Evolutionary conservation across 2,888 invertebrate genomes (phyloP), one percentile per base, ranked within the genome.

Genomic region (Amblyjoppa fuscipennis): DNA sequence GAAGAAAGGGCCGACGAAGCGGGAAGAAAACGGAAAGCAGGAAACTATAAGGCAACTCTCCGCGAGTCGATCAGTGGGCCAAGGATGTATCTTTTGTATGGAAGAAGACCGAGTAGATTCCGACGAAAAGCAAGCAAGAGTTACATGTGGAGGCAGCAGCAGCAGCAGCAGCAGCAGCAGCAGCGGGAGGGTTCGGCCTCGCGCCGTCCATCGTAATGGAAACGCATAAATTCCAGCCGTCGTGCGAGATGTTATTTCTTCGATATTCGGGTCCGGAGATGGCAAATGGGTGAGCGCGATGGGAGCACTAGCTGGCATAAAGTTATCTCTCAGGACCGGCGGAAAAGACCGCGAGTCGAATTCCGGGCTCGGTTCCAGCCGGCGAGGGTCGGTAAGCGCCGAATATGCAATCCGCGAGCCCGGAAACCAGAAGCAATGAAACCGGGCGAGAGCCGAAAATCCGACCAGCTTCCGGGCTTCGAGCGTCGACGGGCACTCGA

Each of bases 201-300:
- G 31, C 66, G 61, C 70, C 41, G n/a, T 28, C 66, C 64, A 25
- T 28, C 59, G 45, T 73, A 68, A 84, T 81, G 73, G 73, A 84
- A 84, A 73, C 81, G 59, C 76, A 81, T 80, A 84, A 84, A 84
- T 84, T 84, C 73, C 59, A 53, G 49, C 61, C 9, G 59, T 66
- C 56, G 64, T 2, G 38, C 59, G 70, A 66, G 61, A 81, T 77
- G 80, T 81, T 81, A 53, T 80, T 76, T 80, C 83, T 84, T 80
- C 75, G 70, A 84, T 84, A 80, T 83, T 79, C 74, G 78, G 73
- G 78, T 38, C 70, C 64, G 53, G 79, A 66, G 75, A 38, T 7
- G 38, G 3, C 38, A 5, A 20, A 68, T 38, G 25, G 7, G 6
- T 25, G 76, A 68, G n/a, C 38, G 53, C 79, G 25, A 64, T 13